Base-by-base conservation (phyloP, 2,113 vertebrate species). In the Chlorocebus sabaeus region DNA sequence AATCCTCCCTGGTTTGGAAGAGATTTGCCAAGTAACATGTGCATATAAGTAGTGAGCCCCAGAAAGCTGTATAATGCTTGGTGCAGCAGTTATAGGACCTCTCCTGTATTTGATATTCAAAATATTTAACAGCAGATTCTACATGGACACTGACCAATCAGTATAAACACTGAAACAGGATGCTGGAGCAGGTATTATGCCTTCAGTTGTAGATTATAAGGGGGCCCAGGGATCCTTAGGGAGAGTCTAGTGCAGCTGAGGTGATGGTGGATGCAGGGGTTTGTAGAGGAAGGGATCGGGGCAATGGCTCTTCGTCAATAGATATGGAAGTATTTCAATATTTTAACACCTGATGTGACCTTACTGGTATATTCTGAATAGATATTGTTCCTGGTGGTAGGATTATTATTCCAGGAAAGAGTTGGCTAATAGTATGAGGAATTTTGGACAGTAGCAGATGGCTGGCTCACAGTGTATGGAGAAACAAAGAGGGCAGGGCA, bases 101-200 rank as follows among this genome's bases (percentile, higher is more conserved):
- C 32, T 64, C 61, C 61, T 64, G 2, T 64, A 64, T 32, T 81
- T 85, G 27, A 78, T 82, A 61, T 73, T 80, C 2, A 89, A 96
- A 94, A 86, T 95, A 78, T 89, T 94, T 95, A 96, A 70, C 22
- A 92, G 92, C 14, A 78, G 61, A 94, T 76, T 86, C 38, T 95
- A 45, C 27, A 20, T 57, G 38, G 48, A 17, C 67, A 90, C 13
- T 57, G 61, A 83, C 17, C 43, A 48, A 23, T 82, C 73, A 87
- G 14, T 72, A 64, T 13, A 87, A 90, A 90, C 52, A 92, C 0
- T 89, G 68, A 45, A 92, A 86, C 13, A 90, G 10, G 59, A 86
- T 67, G 8, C 59, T 83, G 25, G 45, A 79, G 3, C 11, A 75
- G 32, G 12, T 25, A 79, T 83, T 78, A 52, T 73, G 43, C 7